phyloP scores from a whole-genome alignment of 1,140 invertebrate genomes.

The Zeugodacus cucurbitae region DNA sequence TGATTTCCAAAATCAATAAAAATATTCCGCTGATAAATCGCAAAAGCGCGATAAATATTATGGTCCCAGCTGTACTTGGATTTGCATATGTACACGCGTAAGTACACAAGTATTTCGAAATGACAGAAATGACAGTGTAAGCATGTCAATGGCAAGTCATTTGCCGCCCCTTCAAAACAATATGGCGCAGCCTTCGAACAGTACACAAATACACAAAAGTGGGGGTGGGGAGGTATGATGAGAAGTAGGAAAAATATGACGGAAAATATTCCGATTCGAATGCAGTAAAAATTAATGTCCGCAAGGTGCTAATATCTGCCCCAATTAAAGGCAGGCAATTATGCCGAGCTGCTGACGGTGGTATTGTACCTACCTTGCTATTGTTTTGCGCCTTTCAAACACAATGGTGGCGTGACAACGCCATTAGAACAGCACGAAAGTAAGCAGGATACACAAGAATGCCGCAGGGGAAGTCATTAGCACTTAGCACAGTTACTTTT shows the following conservation, averaged over 20 bases:
- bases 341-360: too few species aligned
- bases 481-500: too few species aligned
- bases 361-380: neutral
- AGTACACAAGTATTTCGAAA: neutral
- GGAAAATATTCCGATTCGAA: neutral
- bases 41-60: neutral
- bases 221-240: too few species aligned
- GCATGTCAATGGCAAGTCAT: neutral
- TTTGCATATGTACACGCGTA: neutral
- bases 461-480: neutral
- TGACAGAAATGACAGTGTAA: neutral
- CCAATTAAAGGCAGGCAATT: too few species aligned
- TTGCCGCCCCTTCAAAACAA: neutral
- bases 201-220: too few species aligned
- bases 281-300: neutral
- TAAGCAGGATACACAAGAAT: neutral
- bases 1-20: neutral
- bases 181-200: neutral
- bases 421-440: neutral
- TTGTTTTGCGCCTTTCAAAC: neutral
- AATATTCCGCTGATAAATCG: neutral
- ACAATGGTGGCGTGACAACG: neutral
- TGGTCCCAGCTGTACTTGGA: neutral
- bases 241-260: neutral
- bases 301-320: too few species aligned